phyloP scores from a whole-genome alignment of 1,140 invertebrate genomes.

The Harpegnathos saltator region DNA sequence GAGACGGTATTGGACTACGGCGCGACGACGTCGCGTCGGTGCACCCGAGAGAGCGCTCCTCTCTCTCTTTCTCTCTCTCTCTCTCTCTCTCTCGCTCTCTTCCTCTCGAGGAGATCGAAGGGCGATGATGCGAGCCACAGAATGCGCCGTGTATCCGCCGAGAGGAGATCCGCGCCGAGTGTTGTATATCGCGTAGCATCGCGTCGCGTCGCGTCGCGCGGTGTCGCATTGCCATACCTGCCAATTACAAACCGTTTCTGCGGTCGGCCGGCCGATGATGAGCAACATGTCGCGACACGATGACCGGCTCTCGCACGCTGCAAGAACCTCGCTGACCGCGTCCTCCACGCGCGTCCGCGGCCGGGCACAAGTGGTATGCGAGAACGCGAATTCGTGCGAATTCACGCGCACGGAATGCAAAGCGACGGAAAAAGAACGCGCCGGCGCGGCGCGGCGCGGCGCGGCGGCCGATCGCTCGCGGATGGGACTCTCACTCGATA shows the following conservation, averaged over 20 bases:
- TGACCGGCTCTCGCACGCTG: slow-evolving; percentile 61
- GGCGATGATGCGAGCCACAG: slow-evolving; percentile 59
- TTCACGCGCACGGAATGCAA: no score
- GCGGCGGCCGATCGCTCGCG: no score
- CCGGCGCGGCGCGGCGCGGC: no score
- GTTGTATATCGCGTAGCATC: no score
- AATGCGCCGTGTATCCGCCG: slow-evolving; percentile 10
- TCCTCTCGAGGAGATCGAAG: slow-evolving; percentile 57
- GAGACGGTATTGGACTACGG: slow-evolving; percentile 67
- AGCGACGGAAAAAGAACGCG: no score
- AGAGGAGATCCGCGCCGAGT: slow-evolving; percentile 64
- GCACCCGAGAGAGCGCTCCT: slow-evolving; percentile 60
- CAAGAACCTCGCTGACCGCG: slow-evolving; percentile 19
- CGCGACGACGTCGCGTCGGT: slow-evolving; percentile 56
- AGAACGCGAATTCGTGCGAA: neutral
- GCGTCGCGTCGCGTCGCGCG: slow-evolving; percentile 66
- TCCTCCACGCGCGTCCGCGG: slow-evolving; percentile 7
- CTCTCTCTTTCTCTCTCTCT: no score
- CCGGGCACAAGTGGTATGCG: neutral
- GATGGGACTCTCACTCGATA: neutral
- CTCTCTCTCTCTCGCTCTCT: no score
- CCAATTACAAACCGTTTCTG: slow-evolving; percentile 79
- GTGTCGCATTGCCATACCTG: slow-evolving; percentile 79
- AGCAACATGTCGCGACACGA: slow-evolving; percentile 69
- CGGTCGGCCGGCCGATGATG: slow-evolving; percentile 66